Percentiles rank a stretch among this genome's conserved stretches.
phyloP scores from a whole-genome alignment of 2,888 invertebrate species.

The Falcaria lacertinaria region DNA sequence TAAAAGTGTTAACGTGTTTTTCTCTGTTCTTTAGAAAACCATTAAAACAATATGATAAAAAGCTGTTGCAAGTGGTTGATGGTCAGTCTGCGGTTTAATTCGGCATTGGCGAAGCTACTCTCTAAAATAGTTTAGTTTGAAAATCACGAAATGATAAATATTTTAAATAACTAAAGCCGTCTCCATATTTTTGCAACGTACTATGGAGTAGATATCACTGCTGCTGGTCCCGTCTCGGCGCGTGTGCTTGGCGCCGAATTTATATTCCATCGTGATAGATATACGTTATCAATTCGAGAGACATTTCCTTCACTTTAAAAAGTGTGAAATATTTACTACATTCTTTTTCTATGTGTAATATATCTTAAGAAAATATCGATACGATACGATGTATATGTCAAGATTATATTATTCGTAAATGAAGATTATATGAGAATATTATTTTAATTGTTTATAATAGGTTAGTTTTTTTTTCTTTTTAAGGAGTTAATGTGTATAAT shows the following conservation, averaged over 20 bases:
- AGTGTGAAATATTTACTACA: neutral
- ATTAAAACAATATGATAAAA: neutral
- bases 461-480: too few relatives aligned
- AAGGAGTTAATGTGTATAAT: too few relatives aligned
- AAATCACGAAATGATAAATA: too few relatives aligned
- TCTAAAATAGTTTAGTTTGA: slow-evolving; percentile 3
- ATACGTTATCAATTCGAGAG: slow-evolving; percentile 16
- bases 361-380: too few relatives aligned
- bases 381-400: too few relatives aligned
- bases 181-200: slow-evolving; percentile 19
- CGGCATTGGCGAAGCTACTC: neutral
- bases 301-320: slow-evolving; percentile 8
- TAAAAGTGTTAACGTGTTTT: slow-evolving; percentile 11
- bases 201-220: slow-evolving; percentile 16
- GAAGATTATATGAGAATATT: too few relatives aligned
- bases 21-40: slow-evolving; percentile 2
- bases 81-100: neutral
- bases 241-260: slow-evolving; percentile 32
- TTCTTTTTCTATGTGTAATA: neutral
- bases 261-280: slow-evolving; percentile 27
- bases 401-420: too few relatives aligned
- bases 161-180: slow-evolving; percentile 22
- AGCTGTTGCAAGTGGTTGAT: neutral
- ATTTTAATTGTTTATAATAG: too few relatives aligned
- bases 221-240: slow-evolving; percentile 4